Evolutionary conservation across 2,113 vertebrate genomes (phyloP), one percentile per base, ranked within the genome.

Genomic region (Irena cyanogastra): DNA sequence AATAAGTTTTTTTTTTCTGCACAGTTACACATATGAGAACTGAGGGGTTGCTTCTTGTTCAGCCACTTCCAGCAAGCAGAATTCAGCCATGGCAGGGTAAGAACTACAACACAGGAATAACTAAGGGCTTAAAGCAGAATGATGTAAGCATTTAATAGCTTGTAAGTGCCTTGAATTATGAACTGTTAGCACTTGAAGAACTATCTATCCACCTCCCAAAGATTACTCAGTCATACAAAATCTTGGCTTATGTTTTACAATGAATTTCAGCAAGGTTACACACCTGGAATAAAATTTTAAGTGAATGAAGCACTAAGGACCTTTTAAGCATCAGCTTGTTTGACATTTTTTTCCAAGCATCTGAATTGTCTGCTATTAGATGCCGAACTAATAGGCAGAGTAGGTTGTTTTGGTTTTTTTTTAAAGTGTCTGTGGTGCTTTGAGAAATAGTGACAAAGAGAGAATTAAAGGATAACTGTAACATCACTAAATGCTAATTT

Each of bases 111-210:
- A 87, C 6, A 84, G 86, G 45, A 95, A 39, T 83, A 96, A 93
- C 85, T 95, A 90, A 94, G 42, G 47, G 81, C 76, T 95, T 83
- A 70, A 37, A 91, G 87, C 85, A 89, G 54, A 96, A 76, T 13
- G 5, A 63, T 57, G 69, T 75, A 74, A 95, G 84, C 83, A 89
- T 89, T 91, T 94, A 94, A 84, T 87, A 97, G 74, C 89, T 96
- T 95, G 24, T 79, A 89, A 91, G 60, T 86, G 31, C 70, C 94
- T 92, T 94, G 65, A 83, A 20, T 83, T 61, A 79, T 63, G 76
- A 95, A 47, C 59, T 92, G 66, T 28, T 47, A 94, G 83, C 87
- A 93, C 64, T 87, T 93, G 93, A 92, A 83, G 82, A 93, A 86
- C 85, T 85, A 75, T 65, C 60, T 68, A 49, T 37, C 70, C 50